Base-by-base conservation (phyloP, 2,113 vertebrate genomes). In the Tachuris rubrigastra region DNA sequence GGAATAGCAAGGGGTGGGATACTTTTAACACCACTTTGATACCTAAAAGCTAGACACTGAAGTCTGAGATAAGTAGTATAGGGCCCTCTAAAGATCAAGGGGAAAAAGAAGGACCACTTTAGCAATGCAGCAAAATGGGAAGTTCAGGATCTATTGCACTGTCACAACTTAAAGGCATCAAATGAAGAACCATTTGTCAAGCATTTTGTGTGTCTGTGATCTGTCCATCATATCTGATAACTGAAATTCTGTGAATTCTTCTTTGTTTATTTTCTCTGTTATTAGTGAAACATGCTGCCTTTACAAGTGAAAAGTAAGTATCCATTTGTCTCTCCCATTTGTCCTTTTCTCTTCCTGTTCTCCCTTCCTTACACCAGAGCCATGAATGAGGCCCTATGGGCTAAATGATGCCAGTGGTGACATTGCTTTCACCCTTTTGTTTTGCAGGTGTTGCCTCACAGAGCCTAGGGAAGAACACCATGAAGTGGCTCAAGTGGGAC, bases 261-360 rank as follows among this genome's bases (percentile, higher is more conserved):
- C 21, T 50, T 56, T 62, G 33, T 42, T 92, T 85, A 31, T 83
- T 90, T 79, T 77, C 17, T 35, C n/a, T 66, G 37, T 69, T 35
- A 76, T 16, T 76, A 60, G 24, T 78, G 42, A 81, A 89, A 73
- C 20, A 20, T 19, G 33, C 3, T 67, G 46, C 59, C 8, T 85
- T 88, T 74, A 52, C 18, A 83, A 94, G 33, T 84, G 55, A 71
- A 94, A 87, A 80, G 9, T 17, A 94, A n/a, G 12, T 27, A 72
- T 60, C 52, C 46, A 5, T 91, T 90, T 95, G n/a, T 74, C 39
- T 86, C 56, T 85, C 53, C 56, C 69, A 62, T 93, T 94, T 96
- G 82, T 66, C 23, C 22, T 81, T 76, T 78, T 58, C 71, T 78
- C 41, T 73, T 87, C 30, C 49, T 55, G 15, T 35, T 74, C 24